A percentile compares a stretch with the other conserved stretches of the same genome.
phyloP scores from a whole-genome alignment of 1,140 invertebrate genomes.

The Drosophila orosa region DNA sequence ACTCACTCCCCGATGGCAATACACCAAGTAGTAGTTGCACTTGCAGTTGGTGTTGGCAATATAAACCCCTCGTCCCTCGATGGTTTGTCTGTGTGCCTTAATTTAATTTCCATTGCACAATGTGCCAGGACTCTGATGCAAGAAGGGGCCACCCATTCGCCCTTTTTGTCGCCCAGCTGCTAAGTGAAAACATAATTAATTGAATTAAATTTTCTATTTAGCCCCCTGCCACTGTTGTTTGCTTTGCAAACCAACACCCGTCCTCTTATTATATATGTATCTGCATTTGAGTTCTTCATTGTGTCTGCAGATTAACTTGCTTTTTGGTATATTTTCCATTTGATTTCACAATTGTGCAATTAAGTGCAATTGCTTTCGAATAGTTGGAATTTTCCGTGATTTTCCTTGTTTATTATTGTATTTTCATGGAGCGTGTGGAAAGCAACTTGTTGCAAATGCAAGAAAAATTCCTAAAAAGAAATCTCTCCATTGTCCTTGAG shows the following conservation, averaged over 20 bases:
- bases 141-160: conserved; percentile 1
- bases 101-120: conserved; percentile 70
- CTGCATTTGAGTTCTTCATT: conserved; percentile 28
- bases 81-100: conserved; percentile 33
- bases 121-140: conserved; percentile 30
- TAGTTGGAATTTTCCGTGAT: conserved; percentile 4
- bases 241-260: conserved; percentile 29
- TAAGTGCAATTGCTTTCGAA: conserved; percentile 44
- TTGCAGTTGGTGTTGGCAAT: conserved; percentile 7
- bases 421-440: conserved; percentile 2
- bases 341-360: conserved; percentile 76
- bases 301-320: conserved; percentile 57
- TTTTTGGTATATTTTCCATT: conserved; percentile 71
- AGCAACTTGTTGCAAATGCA: conserved; percentile 71
- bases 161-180: conserved; percentile 28
- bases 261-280: not conserved
- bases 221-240: conserved; percentile 25
- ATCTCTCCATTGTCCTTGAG: conserved; percentile 13
- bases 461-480: conserved; percentile 12
- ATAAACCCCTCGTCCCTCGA: not conserved
- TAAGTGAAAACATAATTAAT: conserved; percentile 81
- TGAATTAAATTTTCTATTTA: conserved; percentile 81
- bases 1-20: conserved; percentile 24
- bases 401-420: conserved; percentile 7
- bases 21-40: conserved; percentile 19